phyloP scores from a whole-genome alignment of 2,888 invertebrate species.

The Thereva nobilitata region DNA sequence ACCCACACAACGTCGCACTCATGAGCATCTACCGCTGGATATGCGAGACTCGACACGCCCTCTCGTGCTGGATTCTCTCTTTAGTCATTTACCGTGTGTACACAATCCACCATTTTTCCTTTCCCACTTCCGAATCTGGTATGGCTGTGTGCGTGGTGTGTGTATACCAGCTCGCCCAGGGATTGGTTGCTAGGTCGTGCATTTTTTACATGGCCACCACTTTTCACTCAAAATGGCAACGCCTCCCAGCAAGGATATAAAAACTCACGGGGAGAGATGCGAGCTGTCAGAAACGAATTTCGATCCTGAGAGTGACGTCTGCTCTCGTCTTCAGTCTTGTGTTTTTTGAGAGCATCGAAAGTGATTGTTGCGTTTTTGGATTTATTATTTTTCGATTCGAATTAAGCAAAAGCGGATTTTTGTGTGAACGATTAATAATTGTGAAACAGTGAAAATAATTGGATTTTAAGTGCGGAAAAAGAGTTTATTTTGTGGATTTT shows the following conservation, averaged over 20 bases:
- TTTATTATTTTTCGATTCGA: too few relatives aligned
- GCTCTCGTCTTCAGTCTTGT: too few relatives aligned
- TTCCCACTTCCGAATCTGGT: constrained; percentile 36
- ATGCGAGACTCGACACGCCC: neutral
- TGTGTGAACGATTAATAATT: too few relatives aligned
- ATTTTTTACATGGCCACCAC: constrained; percentile 40
- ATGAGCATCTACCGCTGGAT: too few relatives aligned
- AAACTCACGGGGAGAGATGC: neutral
- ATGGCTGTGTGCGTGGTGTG: constrained; percentile 7
- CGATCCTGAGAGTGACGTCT: too few relatives aligned
- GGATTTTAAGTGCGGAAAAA: too few relatives aligned
- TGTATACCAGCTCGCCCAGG: neutral
- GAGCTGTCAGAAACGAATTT: too few relatives aligned
- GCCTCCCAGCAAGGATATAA: constrained; percentile 17
- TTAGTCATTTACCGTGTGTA: neutral
- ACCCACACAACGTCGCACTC: too few relatives aligned
- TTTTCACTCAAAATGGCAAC: constrained; percentile 38
- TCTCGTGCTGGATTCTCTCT: neutral
- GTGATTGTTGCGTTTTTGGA: too few relatives aligned
- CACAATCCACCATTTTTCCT: constrained; percentile 36
- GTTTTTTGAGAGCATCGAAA: too few relatives aligned
- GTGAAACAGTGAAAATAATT: too few relatives aligned
- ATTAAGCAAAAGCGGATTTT: too few relatives aligned
- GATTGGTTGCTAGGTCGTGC: constrained; percentile 48
- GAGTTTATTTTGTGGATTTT: constrained; percentile 17